phyloP scores from a whole-genome alignment of 2,113 vertebrate species.

The Bostrychus sinensis region DNA sequence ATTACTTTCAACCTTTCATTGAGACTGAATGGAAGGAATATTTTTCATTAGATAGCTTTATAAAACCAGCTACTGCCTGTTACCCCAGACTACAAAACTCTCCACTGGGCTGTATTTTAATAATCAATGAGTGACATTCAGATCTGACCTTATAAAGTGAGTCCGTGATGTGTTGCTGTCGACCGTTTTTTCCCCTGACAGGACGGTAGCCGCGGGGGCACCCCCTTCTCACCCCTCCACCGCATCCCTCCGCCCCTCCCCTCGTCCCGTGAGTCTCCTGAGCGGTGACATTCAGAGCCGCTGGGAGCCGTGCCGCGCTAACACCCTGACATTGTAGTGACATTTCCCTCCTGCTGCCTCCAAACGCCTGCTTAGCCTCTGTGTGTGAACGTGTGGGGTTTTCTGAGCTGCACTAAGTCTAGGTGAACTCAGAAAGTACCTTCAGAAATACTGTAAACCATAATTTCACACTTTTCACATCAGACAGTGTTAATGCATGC shows the following conservation, averaged over 20 bases:
- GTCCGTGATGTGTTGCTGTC: conserved; percentile 17
- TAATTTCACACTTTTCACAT: too few species aligned
- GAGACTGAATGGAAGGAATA: too few species aligned
- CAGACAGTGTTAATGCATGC: conserved; percentile 8
- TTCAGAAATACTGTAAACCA: too few species aligned
- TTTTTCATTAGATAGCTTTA: too few species aligned
- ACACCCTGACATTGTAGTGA: conserved; percentile 65
- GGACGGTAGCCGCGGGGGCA: conserved; percentile 6
- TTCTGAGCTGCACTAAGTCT: neutral
- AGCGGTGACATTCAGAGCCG: conserved; percentile 69
- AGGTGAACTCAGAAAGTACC: too few species aligned
- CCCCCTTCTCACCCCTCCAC: too few species aligned
- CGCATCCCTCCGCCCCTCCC: too few species aligned
- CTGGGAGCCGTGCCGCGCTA: conserved; percentile 40
- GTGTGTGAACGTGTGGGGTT: conserved; percentile 7
- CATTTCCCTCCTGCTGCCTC: conserved; percentile 65
- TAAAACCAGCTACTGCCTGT: too few species aligned
- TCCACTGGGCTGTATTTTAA: conserved; percentile 21
- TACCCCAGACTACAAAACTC: neutral
- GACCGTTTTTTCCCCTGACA: conserved; percentile 11
- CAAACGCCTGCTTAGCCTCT: conserved; percentile 18
- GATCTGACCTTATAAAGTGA: conserved; percentile 57
- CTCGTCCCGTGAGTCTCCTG: conserved; percentile 44
- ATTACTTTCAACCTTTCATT: too few species aligned
- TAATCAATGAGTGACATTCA: conserved; percentile 57